These are phyloP conservation scores for Pelvicachromis taeniatus DNA, from an alignment of 2,113 vertebrate genomes.

Conservation along the genomic window DNA sequence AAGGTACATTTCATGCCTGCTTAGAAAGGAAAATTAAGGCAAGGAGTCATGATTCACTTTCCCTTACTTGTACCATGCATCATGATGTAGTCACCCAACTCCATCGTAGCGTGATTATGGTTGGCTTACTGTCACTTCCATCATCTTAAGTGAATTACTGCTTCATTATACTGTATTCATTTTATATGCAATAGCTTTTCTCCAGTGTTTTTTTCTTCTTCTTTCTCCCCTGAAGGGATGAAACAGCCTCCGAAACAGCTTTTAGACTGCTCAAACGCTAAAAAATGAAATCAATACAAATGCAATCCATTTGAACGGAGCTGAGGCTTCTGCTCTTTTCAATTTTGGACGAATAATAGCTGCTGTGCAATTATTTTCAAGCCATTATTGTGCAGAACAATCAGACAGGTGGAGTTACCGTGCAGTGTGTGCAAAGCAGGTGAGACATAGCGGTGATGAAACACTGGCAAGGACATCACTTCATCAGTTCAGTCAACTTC, in stretches of 20 bases:
- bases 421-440: background rate
- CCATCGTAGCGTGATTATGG: constrained; percentile 20
- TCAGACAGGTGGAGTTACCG: background rate
- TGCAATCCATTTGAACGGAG: background rate
- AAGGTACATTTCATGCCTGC: constrained; percentile 41
- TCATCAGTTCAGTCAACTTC: constrained; percentile 35
- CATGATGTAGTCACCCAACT: constrained; percentile 25
- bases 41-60: constrained; percentile 23
- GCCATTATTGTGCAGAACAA: background rate
- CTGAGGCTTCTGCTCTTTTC: background rate
- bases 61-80: constrained; percentile 11
- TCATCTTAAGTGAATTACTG: constrained; percentile 46
- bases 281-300: constrained; percentile 27
- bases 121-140: constrained; percentile 19
- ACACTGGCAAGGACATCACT: background rate
- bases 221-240: background rate
- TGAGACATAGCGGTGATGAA: background rate
- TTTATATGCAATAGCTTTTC: constrained; percentile 6
- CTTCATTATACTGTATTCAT: constrained; percentile 25
- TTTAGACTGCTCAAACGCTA: background rate
- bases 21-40: constrained; percentile 22
- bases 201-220: background rate
- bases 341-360: background rate
- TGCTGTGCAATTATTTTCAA: background rate
- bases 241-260: constrained; percentile 1